phyloP scores from a whole-genome alignment of 1,140 invertebrate genomes.

The Drosophila ironensis region DNA sequence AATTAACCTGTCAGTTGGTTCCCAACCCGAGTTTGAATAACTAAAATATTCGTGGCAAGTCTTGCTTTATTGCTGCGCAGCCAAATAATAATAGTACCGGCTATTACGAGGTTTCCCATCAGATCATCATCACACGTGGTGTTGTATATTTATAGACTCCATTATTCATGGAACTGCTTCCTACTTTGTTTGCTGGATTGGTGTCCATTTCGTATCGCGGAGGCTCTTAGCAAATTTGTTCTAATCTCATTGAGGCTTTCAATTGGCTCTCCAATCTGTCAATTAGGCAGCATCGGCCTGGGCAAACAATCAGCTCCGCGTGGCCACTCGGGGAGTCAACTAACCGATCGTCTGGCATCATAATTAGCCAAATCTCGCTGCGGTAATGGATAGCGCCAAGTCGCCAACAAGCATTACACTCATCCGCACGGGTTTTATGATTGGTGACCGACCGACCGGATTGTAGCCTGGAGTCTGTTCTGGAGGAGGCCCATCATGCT shows the following conservation, averaged over 20 bases:
- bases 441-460: conserved; percentile 24
- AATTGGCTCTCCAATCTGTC: conserved; percentile 23
- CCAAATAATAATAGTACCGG: too few relatives aligned
- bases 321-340: conserved; percentile 44
- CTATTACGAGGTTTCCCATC: conserved; percentile 20
- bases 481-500: conserved; percentile 17
- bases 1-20: conserved; percentile 68
- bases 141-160: too few relatives aligned
- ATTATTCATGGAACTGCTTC: neutral
- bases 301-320: conserved; percentile 10
- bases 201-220: conserved; percentile 10
- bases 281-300: conserved; percentile 32
- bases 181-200: conserved; percentile 4
- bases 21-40: conserved; percentile 34
- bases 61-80: conserved; percentile 13
- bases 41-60: neutral
- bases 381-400: conserved; percentile 60
- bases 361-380: conserved; percentile 54
- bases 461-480: neutral
- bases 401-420: conserved; percentile 39
- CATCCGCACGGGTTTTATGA: conserved; percentile 42
- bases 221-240: conserved; percentile 33
- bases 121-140: too few relatives aligned
- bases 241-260: conserved; percentile 26
- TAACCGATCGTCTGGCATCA: conserved; percentile 53